Conservation (phyloP, 2,797 vertebrate genomes). For the Tolypeutes matacus region DNA sequence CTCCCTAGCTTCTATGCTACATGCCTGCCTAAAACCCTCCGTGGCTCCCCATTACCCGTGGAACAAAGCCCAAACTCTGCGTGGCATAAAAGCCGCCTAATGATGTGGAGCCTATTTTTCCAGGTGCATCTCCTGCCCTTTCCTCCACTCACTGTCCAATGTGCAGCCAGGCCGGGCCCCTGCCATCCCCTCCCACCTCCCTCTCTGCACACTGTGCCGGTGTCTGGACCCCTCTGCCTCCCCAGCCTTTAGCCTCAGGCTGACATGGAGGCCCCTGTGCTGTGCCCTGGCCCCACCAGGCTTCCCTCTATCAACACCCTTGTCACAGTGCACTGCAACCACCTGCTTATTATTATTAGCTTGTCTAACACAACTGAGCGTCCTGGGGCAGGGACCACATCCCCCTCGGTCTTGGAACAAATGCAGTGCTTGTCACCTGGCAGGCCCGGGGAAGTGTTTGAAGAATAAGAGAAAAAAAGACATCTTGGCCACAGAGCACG, state of each 20-base stretch:
- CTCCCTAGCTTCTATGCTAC: no score
- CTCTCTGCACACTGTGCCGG: rapidly evolving
- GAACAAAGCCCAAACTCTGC: background rate
- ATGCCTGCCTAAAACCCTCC: background rate
- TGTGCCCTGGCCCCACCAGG: no score
- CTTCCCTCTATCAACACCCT: background rate
- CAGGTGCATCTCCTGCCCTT: no score
- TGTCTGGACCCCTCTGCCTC: background rate
- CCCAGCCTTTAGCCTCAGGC: background rate
- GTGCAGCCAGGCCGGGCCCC: background rate
- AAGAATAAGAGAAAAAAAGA: background rate
- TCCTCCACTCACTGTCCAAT: rapidly evolving
- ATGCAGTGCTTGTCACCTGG: background rate
- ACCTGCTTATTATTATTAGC: background rate
- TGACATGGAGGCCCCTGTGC: rapidly evolving
- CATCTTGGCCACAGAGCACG: background rate
- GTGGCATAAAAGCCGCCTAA: background rate
- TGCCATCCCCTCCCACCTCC: background rate
- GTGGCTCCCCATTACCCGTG: background rate
- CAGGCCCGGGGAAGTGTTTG: background rate
- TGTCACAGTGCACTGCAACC: no score
- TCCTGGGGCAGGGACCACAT: background rate
- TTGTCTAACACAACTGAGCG: background rate
- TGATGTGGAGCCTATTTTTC: background rate
- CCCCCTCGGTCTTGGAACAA: background rate